A percentile compares a stretch with the other conserved stretches of the same genome.
phyloP scores from a whole-genome alignment of 2,113 vertebrate genomes.

The Daphoenositta chrysoptera region DNA sequence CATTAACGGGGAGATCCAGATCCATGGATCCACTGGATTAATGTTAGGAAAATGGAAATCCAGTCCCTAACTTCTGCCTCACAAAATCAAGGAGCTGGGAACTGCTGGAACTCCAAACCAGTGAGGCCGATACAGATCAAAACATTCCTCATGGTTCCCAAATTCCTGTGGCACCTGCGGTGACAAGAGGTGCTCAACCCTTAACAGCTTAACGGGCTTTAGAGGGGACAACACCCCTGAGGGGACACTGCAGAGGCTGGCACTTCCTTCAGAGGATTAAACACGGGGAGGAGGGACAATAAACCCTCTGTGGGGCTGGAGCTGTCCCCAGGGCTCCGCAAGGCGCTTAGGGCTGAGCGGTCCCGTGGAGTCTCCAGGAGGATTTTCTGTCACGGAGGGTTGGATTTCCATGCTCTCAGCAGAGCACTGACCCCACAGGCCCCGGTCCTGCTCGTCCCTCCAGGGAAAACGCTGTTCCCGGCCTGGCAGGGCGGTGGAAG shows the following conservation, averaged over 20 bases:
- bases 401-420: background rate
- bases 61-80: background rate
- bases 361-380: background rate
- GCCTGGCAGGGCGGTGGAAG: background rate
- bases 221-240: background rate
- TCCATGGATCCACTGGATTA: background rate
- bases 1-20: accelerated
- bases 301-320: background rate
- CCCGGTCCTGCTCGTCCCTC: accelerated
- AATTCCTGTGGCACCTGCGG: background rate
- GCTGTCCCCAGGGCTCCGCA: background rate
- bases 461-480: accelerated
- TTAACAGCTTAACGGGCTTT: background rate
- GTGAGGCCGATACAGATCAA: accelerated
- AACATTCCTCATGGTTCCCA: accelerated
- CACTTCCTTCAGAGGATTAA: background rate
- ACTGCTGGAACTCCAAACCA: background rate
- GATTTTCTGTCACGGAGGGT: background rate
- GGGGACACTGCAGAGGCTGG: background rate
- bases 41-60: background rate
- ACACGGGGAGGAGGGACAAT: background rate
- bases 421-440: accelerated
- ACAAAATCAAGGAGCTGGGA: background rate
- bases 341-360: background rate
- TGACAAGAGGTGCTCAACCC: background rate